These are phyloP conservation scores for Gambusia holbrooki DNA, from an alignment of 2,113 vertebrate species.

Conservation along the genomic window DNA sequence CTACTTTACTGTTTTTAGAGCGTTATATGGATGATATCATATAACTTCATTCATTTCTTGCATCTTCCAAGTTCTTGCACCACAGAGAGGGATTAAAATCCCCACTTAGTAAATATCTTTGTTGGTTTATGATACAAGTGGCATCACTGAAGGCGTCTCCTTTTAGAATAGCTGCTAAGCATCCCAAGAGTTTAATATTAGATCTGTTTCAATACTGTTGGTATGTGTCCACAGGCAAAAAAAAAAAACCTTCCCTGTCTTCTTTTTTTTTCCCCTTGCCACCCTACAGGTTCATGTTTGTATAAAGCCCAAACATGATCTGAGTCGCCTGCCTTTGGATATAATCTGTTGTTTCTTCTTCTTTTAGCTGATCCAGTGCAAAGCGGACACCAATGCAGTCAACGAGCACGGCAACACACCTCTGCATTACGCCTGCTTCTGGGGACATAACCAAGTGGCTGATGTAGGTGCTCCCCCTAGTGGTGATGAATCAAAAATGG, in stretches of 20 bases:
- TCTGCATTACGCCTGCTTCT: slow-evolving; percentile 98
- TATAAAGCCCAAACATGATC: slow-evolving; percentile 60
- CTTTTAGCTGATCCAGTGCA: slow-evolving; percentile 92
- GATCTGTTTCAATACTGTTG: slow-evolving; percentile 59
- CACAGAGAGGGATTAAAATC: not conserved
- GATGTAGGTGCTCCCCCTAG: slow-evolving; percentile 85
- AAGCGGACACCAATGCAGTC: slow-evolving; percentile 93
- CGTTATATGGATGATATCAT: too few species aligned
- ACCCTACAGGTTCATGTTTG: slow-evolving; percentile 33
- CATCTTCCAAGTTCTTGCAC: not conserved
- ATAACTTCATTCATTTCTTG: too few species aligned
- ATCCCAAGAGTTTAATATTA: slow-evolving; percentile 60
- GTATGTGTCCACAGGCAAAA: slow-evolving; percentile 53
- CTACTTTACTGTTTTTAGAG: too few species aligned
- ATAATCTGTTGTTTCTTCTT: slow-evolving; percentile 46
- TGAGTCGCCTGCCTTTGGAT: slow-evolving; percentile 27
- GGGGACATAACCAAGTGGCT: slow-evolving; percentile 92
- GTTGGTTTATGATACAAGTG: not conserved
- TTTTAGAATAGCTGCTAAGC: slow-evolving; percentile 48
- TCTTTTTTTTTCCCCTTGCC: slow-evolving; percentile 22
- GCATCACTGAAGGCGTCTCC: slow-evolving; percentile 11
- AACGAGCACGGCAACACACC: slow-evolving; percentile 97
- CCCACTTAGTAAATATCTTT: not conserved
- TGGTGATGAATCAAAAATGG: slow-evolving; percentile 23
- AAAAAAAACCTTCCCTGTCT: not conserved